phyloP scores from a whole-genome alignment of 2,888 invertebrate species.

The Drosophila incognita region DNA sequence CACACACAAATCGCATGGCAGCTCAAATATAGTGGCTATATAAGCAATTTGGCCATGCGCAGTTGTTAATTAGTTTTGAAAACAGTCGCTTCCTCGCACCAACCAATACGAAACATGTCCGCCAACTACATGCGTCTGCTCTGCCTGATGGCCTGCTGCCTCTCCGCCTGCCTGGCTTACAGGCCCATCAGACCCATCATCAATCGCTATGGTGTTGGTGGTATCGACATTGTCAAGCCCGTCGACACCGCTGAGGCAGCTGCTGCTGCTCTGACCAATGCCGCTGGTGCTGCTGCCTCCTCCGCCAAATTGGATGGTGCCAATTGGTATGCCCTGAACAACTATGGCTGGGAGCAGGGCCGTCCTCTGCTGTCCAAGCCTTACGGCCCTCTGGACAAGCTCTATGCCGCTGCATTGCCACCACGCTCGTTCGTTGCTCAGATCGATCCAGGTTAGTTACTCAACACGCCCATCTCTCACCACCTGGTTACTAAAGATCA shows the following conservation, averaged over 20 bases:
- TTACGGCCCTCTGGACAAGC: slow-evolving; percentile 71
- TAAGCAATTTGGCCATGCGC: slow-evolving; percentile 79
- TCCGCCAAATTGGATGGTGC: slow-evolving; percentile 73
- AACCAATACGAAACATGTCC: slow-evolving; percentile 44
- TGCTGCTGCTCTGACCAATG: slow-evolving; percentile 69
- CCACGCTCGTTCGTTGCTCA: slow-evolving; percentile 82
- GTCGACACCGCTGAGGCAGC: slow-evolving; percentile 68
- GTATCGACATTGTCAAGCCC: slow-evolving; percentile 42
- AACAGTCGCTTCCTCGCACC: slow-evolving; percentile 68
- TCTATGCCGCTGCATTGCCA: slow-evolving; percentile 81
- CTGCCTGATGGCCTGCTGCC: slow-evolving; percentile 66
- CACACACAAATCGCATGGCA: slow-evolving; percentile 66
- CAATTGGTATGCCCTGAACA: slow-evolving; percentile 66
- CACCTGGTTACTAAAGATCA: slow-evolving; percentile 22
- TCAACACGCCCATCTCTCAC: fast-evolving
- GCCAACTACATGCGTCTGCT: slow-evolving; percentile 55
- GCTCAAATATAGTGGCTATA: slow-evolving; percentile 75
- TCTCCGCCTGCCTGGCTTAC: slow-evolving; percentile 50
- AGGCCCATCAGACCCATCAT: slow-evolving; percentile 19
- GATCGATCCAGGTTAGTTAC: slow-evolving; percentile 81
- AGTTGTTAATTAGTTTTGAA: slow-evolving; percentile 76
- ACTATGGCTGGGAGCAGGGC: slow-evolving; percentile 78
- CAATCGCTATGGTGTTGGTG: slow-evolving; percentile 19
- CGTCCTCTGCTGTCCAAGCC: slow-evolving; percentile 71
- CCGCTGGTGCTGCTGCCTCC: slow-evolving; percentile 78